phyloP scores from a whole-genome alignment of 2,113 vertebrate species.

The Oncorhynchus masou region DNA sequence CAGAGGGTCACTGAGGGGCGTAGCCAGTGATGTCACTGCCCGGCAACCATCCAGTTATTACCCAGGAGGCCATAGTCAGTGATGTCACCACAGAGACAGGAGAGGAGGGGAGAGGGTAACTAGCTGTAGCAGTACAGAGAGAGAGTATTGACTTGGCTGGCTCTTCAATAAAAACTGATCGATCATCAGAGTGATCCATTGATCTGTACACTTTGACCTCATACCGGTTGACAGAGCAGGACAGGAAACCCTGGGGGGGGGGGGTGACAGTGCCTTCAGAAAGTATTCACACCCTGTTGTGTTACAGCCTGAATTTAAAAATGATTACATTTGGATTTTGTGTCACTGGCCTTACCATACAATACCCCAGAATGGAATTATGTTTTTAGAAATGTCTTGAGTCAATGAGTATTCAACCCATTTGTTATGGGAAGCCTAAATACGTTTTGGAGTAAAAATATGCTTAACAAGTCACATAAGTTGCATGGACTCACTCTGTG shows the following conservation, averaged over 20 bases:
- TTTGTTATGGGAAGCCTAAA: no score
- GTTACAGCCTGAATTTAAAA: no score
- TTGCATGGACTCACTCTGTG: no score
- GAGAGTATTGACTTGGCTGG: conserved; percentile 44
- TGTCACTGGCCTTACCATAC: no score
- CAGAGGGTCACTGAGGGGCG: conserved; percentile 46
- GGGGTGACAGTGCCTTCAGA: not conserved
- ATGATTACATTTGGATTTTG: no score
- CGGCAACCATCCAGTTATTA: conserved; percentile 8
- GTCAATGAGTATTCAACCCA: no score
- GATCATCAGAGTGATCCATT: conserved; percentile 61
- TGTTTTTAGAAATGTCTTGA: no score
- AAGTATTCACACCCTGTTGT: no score
- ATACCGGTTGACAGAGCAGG: conserved; percentile 21
- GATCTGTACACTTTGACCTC: conserved; percentile 62
- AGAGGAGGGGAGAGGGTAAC: conserved; percentile 55
- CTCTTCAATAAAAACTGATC: conserved; percentile 56
- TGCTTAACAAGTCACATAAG: no score
- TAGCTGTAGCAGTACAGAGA: conserved; percentile 48
- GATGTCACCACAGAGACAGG: conserved; percentile 70
- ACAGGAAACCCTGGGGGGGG: not conserved
- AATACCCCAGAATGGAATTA: no score
- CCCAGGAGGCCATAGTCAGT: conserved; percentile 55
- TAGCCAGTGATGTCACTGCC: conserved; percentile 49
- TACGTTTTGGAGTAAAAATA: no score